Evolutionary conservation across 2,888 invertebrate species (phyloP).

Genomic region (Troides helena): DNA sequence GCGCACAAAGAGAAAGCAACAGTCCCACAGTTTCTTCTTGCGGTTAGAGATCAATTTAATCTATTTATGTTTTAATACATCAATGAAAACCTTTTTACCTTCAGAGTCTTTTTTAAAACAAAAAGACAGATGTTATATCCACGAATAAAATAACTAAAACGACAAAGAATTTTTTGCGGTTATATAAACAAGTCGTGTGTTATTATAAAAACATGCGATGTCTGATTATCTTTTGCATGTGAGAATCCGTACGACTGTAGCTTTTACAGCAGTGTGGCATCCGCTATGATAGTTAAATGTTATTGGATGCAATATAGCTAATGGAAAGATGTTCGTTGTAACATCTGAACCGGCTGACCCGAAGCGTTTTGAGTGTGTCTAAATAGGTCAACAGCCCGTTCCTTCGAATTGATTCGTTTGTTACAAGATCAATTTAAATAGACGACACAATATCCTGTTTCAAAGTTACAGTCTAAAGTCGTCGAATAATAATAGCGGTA

Average conservation of each 20-base stretch:
- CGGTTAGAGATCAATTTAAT: conserved; percentile 26
- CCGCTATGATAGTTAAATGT: background rate
- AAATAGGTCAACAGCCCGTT: conserved; percentile 30
- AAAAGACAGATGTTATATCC: too few relatives aligned
- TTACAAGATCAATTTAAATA: conserved; percentile 17
- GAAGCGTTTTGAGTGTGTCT: conserved; percentile 10
- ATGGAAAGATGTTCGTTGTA: conserved; percentile 13
- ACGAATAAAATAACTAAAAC: background rate
- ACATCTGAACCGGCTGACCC: conserved; percentile 13
- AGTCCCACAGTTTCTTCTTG: conserved; percentile 32
- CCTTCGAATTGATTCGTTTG: conserved; percentile 25
- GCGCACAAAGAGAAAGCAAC: conserved; percentile 40
- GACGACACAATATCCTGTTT: conserved; percentile 24
- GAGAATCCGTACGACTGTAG: conserved; percentile 2
- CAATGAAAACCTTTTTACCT: conserved; percentile 4
- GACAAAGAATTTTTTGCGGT: background rate
- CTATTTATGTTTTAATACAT: conserved; percentile 19
- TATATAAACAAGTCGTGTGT: background rate
- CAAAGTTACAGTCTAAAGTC: conserved; percentile 14
- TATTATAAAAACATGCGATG: conserved; percentile 6
- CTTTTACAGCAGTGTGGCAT: background rate
- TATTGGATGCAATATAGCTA: conserved; percentile 16
- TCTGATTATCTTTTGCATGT: conserved; percentile 2
- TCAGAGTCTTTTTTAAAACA: too few relatives aligned
- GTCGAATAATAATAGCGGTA: conserved; percentile 26